Percentiles rank a stretch among this genome's conserved stretches.
Conservation (phyloP, 2,888 invertebrate species). For the Enchytraeus crypticus region DNA sequence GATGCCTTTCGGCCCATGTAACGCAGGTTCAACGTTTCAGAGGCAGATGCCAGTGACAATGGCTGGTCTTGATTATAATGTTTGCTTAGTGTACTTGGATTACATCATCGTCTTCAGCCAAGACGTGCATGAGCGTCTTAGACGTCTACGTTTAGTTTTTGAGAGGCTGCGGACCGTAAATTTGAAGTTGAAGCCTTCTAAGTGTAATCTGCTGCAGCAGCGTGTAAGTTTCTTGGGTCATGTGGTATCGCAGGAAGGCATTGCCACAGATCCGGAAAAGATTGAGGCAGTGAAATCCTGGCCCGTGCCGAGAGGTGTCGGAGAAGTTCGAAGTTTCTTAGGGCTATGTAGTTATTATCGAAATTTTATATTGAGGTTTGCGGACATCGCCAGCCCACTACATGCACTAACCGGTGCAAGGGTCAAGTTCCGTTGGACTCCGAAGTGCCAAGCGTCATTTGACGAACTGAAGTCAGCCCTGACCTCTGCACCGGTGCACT, state of each 20-base stretch:
- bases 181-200: conserved; percentile 14
- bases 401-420: conserved; percentile 12
- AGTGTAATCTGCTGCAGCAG: conserved; percentile 19
- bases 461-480: conserved; percentile 6
- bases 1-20: conserved; percentile 3
- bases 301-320: conserved; percentile 1
- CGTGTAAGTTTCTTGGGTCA: conserved; percentile 20
- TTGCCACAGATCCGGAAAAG: background rate
- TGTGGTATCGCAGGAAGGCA: background rate
- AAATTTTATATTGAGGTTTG: conserved; percentile 16
- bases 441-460: conserved; percentile 7
- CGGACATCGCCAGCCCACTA: conserved; percentile 17
- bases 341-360: conserved; percentile 25
- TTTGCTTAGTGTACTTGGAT: conserved; percentile 3
- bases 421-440: conserved; percentile 15
- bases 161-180: conserved; percentile 12
- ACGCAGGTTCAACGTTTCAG: background rate
- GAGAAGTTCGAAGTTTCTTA: conserved; percentile 22
- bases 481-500: conserved; percentile 12
- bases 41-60: background rate
- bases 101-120: conserved; percentile 2
- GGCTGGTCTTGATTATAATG: background rate
- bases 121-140: conserved; percentile 17
- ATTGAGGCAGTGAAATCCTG: background rate
- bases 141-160: conserved; percentile 21